phyloP scores from a whole-genome alignment of 2,888 invertebrate genomes.

The Scaptomyza polygonia region DNA sequence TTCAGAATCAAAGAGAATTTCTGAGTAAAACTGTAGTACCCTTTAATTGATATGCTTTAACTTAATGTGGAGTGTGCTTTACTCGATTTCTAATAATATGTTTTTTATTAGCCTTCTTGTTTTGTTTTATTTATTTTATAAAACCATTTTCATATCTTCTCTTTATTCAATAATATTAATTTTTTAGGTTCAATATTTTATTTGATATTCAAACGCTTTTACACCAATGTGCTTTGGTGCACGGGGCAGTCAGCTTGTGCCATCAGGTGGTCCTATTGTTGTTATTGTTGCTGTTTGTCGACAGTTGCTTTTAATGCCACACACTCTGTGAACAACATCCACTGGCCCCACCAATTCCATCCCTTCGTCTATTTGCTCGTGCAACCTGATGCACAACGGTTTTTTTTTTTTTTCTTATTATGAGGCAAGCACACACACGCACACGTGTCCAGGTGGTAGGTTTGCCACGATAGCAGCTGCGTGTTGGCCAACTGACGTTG shows the following conservation, averaged over 20 bases:
- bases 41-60: too few relatives aligned
- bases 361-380: constrained; percentile 15
- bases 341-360: constrained; percentile 10
- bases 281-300: constrained; percentile 64
- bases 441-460: constrained; percentile 62
- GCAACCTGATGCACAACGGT: constrained; percentile 72
- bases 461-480: constrained; percentile 46
- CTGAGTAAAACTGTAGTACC: too few relatives aligned
- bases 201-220: background rate
- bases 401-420: constrained; percentile 71
- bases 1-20: too few relatives aligned
- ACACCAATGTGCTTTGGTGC: constrained; percentile 45
- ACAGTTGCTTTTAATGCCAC: constrained; percentile 77
- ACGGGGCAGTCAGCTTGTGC: constrained; percentile 23
- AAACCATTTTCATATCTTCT: too few relatives aligned
- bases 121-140: too few relatives aligned
- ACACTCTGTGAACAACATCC: constrained; percentile 38
- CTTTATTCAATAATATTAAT: too few relatives aligned
- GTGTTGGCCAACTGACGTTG: constrained; percentile 38
- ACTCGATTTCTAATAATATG: too few relatives aligned
- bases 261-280: constrained; percentile 64
- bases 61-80: too few relatives aligned
- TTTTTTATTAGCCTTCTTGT: too few relatives aligned
- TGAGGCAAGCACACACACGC: constrained; percentile 72
- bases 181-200: background rate